These are phyloP conservation scores for Asbolus verrucosus DNA, from an alignment of 1,140 invertebrate species.

Conservation along the genomic window DNA sequence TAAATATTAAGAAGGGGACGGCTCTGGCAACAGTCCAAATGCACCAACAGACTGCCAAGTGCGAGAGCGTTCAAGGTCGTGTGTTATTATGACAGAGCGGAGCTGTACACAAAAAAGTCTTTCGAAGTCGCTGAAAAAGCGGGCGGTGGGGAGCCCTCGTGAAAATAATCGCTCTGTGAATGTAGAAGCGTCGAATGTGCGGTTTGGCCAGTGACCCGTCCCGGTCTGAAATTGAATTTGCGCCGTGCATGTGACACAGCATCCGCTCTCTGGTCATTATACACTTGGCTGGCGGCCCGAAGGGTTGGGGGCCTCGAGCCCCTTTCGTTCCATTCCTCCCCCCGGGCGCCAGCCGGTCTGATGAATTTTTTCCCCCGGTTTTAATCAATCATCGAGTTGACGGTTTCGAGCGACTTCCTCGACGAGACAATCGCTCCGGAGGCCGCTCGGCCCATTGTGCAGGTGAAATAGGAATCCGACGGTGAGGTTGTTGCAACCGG, in stretches of 20 bases:
- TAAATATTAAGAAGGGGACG: too few relatives aligned
- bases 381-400: constrained; percentile 4
- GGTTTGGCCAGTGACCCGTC: too few relatives aligned
- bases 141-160: too few relatives aligned
- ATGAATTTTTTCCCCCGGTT: background rate
- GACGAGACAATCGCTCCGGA: background rate
- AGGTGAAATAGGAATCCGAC: constrained; percentile 22
- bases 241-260: too few relatives aligned
- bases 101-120: too few relatives aligned
- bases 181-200: too few relatives aligned
- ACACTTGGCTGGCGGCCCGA: constrained; percentile 8
- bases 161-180: too few relatives aligned
- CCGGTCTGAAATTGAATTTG: too few relatives aligned
- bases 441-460: background rate
- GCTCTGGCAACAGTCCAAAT: constrained; percentile 40
- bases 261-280: too few relatives aligned
- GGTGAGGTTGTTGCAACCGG: constrained; percentile 37
- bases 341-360: background rate
- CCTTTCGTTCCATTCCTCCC: background rate
- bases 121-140: too few relatives aligned
- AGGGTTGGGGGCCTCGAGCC: constrained; percentile 12
- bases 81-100: too few relatives aligned
- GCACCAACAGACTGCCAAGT: constrained; percentile 31
- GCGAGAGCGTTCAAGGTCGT: constrained; percentile 32
- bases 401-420: background rate